phyloP scores from a whole-genome alignment of 2,888 invertebrate genomes.

The Salpingus planirostris region DNA sequence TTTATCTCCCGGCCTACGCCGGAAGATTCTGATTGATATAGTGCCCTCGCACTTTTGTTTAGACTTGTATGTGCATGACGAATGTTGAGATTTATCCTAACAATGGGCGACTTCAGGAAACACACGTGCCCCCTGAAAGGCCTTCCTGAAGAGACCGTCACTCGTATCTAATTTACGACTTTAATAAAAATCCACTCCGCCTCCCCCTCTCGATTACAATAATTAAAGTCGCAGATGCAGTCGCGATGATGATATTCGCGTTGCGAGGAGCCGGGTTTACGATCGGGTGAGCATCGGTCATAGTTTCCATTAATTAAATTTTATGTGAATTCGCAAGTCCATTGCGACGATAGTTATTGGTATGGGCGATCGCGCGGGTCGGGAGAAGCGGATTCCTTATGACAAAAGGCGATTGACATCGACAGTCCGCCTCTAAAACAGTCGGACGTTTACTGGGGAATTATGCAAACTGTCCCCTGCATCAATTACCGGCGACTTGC shows the following conservation, averaged over 20 bases:
- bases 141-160: constrained; percentile 17
- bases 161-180: no score
- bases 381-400: constrained; percentile 12
- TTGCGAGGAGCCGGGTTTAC: no score
- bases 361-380: no score
- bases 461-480: constrained; percentile 17
- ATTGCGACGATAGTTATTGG: constrained; percentile 5
- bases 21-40: constrained; percentile 26
- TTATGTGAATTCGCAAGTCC: constrained; percentile 10
- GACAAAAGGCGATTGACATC: constrained; percentile 17
- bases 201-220: no score
- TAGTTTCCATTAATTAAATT: constrained; percentile 15
- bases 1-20: constrained; percentile 17
- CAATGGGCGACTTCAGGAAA: constrained; percentile 16
- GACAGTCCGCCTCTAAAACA: constrained; percentile 16
- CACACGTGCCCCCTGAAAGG: constrained; percentile 17
- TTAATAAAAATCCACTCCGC: no score
- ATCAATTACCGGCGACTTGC: no score
- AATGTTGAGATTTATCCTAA: constrained; percentile 24
- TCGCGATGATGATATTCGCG: no score
- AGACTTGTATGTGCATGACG: constrained; percentile 25
- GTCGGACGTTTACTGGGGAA: constrained; percentile 17
- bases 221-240: no score
- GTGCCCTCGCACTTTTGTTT: constrained; percentile 26
- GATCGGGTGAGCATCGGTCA: constrained; percentile 11